These are phyloP conservation scores for Antennarius striatus DNA, from an alignment of 2,113 vertebrate species.

Conservation along the genomic window DNA sequence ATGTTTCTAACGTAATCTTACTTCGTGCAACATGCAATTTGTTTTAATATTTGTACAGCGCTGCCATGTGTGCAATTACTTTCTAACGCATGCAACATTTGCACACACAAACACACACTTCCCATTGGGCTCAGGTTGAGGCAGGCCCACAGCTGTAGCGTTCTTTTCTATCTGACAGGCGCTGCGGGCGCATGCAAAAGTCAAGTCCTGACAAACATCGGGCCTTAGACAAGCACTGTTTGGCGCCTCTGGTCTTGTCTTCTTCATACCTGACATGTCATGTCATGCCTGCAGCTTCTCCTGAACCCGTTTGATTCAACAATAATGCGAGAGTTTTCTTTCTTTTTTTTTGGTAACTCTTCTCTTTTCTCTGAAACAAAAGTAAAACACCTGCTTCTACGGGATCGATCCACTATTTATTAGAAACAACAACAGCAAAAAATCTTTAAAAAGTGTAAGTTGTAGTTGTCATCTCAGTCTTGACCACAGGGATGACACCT, in stretches of 20 bases:
- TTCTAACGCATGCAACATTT: conserved; percentile 39
- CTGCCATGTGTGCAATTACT: conserved; percentile 47
- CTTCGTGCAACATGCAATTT: conserved; percentile 24
- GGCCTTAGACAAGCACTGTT: conserved; percentile 87
- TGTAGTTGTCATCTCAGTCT: not conserved
- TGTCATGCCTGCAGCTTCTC: conserved; percentile 88
- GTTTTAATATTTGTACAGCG: conserved; percentile 25
- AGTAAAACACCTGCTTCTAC: conserved; percentile 43
- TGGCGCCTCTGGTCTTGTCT: conserved; percentile 99
- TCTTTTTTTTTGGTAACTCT: not conserved
- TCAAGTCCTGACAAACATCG: conserved; percentile 91
- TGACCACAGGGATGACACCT: conserved; percentile 34
- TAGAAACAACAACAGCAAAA: not conserved
- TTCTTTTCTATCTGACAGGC: conserved; percentile 88
- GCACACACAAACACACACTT: conserved; percentile 62
- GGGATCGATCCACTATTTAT: not conserved
- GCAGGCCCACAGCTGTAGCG: conserved; percentile 88
- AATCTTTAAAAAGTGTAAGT: not conserved
- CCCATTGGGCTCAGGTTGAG: conserved; percentile 78
- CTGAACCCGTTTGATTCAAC: conserved; percentile 84
- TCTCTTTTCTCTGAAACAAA: conserved; percentile 20
- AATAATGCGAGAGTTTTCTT: conserved; percentile 63
- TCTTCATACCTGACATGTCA: conserved; percentile 94
- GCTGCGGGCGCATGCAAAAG: conserved; percentile 91
- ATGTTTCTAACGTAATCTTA: conserved; percentile 9